phyloP scores from a whole-genome alignment of 2,888 invertebrate genomes.

The Odontocolon sp. region DNA sequence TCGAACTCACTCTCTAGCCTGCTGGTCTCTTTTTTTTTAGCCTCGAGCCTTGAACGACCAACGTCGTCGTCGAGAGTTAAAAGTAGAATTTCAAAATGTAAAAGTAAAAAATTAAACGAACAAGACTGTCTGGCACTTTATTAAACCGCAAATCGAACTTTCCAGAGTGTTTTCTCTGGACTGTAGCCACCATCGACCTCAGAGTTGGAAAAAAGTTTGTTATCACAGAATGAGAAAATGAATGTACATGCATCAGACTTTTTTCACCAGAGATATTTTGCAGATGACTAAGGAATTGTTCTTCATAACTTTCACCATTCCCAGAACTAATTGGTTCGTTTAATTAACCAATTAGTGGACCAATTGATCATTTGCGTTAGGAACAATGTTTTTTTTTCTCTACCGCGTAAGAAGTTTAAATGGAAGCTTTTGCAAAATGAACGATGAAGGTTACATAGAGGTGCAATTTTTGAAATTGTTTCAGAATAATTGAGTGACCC shows the following conservation, averaged over 20 bases:
- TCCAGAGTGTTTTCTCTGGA: slow-evolving; percentile 3
- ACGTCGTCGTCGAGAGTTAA: slow-evolving; percentile 1
- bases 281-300: no score
- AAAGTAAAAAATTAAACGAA: not conserved
- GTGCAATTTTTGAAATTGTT: not conserved
- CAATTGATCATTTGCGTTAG: no score
- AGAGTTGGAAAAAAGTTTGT: slow-evolving; percentile 15
- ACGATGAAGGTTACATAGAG: no score
- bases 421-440: no score
- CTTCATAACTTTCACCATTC: no score
- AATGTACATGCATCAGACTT: not conserved
- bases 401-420: no score
- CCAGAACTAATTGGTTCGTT: no score
- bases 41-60: not conserved
- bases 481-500: slow-evolving; percentile 18
- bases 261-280: not conserved
- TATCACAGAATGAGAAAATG: not conserved
- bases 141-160: slow-evolving; percentile 47
- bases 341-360: no score
- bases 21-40: not conserved
- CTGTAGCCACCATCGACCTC: not conserved
- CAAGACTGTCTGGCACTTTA: slow-evolving; percentile 39
- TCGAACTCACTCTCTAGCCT: not conserved
- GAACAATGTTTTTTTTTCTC: no score
- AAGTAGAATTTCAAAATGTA: not conserved